Evolutionary conservation across 1,140 invertebrate genomes (phyloP), one percentile per base, ranked within the genome.

Genomic region (Macrobrachium rosenbergii): DNA sequence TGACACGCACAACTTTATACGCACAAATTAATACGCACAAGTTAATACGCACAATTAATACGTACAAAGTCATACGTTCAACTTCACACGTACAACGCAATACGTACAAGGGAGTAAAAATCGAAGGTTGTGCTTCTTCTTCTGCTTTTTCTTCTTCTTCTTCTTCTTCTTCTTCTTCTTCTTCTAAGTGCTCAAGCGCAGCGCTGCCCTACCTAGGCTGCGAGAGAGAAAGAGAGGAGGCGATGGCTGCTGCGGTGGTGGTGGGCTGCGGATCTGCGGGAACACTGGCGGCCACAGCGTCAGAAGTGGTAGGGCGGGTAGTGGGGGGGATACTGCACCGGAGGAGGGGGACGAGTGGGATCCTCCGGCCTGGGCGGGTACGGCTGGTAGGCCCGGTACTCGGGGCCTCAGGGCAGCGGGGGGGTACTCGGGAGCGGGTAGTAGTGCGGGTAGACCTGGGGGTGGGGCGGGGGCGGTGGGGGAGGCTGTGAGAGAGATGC

Each of bases 221-320:
- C 82, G 58, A 75, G 73, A 79, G 75, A 16, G 60, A n/a, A n/a
- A n/a, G n/a, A n/a, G n/a, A n/a, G n/a, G n/a, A n/a, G n/a, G n/a
- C n/a, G n/a, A n/a, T n/a, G n/a, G n/a, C n/a, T n/a, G n/a, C n/a
- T n/a, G n/a, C n/a, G n/a, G n/a, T n/a, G n/a, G 82, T 67, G 59
- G 16, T 52, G 82, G 82, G 83, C 77, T 72, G 88, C 82, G 78
- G 85, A 60, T 78, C 86, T 83, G 83, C 89, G 89, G 89, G 89
- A 89, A 89, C 89, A 89, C 89, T 82, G 89, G 86, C 87, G 87
- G 89, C 89, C 89, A 89, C 89, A 89, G 89, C 89, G 89, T 89
- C 89, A 89, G 89, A 89, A 89, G 81, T 89, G 89, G 81, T 89
- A 89, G 75, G 89, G 89, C 83, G 89, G 89, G 87, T 89, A 89